Base-by-base conservation (phyloP, 2,113 vertebrate genomes). In the Connochaetes taurinus region DNA sequence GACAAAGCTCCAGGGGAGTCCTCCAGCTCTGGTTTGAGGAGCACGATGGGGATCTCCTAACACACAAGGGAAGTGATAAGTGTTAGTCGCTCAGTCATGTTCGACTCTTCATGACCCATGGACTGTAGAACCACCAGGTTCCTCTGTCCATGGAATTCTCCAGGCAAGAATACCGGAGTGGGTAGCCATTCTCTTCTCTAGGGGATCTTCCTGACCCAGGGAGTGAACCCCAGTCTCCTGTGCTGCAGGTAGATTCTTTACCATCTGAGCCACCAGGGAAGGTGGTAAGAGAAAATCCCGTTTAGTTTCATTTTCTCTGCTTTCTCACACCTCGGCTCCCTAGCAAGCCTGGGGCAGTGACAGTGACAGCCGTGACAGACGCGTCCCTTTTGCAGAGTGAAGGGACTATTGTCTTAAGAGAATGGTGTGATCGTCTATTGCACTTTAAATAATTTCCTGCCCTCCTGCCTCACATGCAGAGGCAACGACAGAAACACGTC, bases 261-360 rank as follows among this genome's bases (percentile, higher is more conserved):
- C 67, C 67, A 23, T 5, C 67, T 23, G 67, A 40, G 19, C 67
- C 67, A 71, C n/a, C 9, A 23, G 67, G 17, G 58, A 17, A 13
- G 14, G 19, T 3, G 13, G n/a, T 15, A 3, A 12, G 11, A 6
- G 15, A n/a, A 21, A 71, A 36, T 1, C 21, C 21, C 23, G 0
- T 47, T 81, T 23, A 27, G 81, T 67, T 94, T 71, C 36, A 27
- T 55, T 15, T 53, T 53, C 71, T 60, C 53, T 80, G 40, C 76
- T 27, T 27, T 53, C n/a, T 55, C 57, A 23, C 10, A 19, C 14
- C 21, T 43, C 14, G 19, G 43, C 43, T 27, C 14, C 40, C 23
- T n/a, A 53, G 53, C 45, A 62, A 23, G 60, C 53, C 27, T 60
- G 25, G 33, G 36, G 2, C 29, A 15, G 33, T 15, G 23, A 10